phyloP scores from a whole-genome alignment of 2,113 vertebrate genomes.

The Melanotaenia duboulayi region DNA sequence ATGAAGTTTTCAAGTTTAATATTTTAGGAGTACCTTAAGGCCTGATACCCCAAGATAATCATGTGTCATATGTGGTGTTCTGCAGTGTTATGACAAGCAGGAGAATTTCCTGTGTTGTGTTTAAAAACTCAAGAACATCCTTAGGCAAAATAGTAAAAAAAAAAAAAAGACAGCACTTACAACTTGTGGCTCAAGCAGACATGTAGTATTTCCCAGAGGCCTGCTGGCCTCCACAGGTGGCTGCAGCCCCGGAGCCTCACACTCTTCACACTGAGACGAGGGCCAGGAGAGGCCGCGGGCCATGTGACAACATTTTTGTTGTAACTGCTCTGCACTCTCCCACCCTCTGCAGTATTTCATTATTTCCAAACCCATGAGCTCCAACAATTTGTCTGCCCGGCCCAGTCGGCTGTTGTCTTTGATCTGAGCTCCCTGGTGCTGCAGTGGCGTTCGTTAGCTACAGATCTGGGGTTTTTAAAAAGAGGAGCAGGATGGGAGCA shows the following conservation, averaged over 20 bases:
- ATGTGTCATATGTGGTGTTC: too few species aligned
- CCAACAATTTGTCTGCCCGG: constrained; percentile 78
- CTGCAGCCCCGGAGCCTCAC: constrained; percentile 48
- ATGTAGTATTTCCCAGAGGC: not conserved
- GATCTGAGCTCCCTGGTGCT: constrained; percentile 72
- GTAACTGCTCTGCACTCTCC: constrained; percentile 68
- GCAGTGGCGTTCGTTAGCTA: constrained; percentile 69
- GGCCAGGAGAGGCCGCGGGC: constrained; percentile 33
- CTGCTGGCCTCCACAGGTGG: constrained; percentile 34
- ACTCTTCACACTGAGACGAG: constrained; percentile 51
- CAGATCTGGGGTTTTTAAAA: constrained; percentile 57
- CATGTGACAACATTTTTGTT: constrained; percentile 78
- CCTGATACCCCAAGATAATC: not conserved
- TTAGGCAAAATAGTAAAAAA: not conserved
- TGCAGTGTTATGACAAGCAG: too few species aligned
- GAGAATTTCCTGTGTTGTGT: not conserved
- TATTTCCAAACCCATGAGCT: constrained; percentile 79
- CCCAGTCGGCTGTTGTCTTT: constrained; percentile 78
- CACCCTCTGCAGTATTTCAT: constrained; percentile 73
- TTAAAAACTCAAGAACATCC: not conserved
- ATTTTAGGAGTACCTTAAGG: not conserved
- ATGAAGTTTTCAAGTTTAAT: not conserved
- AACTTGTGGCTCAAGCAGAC: not conserved
- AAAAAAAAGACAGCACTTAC: not conserved
- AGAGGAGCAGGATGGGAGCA: constrained; percentile 6